phyloP scores from a whole-genome alignment of 2,797 vertebrate species.

The Artibeus jamaicensis region DNA sequence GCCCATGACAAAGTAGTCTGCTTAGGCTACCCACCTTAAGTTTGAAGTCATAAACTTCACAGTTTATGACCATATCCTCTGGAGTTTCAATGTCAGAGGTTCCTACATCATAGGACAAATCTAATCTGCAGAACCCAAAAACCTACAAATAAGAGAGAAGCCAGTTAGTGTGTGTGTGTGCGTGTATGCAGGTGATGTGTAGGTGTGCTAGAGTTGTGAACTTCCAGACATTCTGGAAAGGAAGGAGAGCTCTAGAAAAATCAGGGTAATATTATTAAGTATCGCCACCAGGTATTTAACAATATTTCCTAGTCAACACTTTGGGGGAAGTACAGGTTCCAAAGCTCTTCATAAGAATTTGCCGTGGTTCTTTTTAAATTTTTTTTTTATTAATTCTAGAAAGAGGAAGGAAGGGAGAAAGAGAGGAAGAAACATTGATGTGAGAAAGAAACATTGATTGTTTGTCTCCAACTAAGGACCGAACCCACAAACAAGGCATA shows the following conservation, averaged over 20 bases:
- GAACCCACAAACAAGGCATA: not conserved
- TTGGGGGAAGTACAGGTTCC: not conserved
- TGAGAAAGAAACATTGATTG: not conserved
- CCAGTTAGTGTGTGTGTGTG: not conserved
- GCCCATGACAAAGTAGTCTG: not conserved
- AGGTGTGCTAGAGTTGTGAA: not conserved
- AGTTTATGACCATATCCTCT: slow-evolving; percentile 44
- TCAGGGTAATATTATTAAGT: not conserved
- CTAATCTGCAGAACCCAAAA: slow-evolving; percentile 79
- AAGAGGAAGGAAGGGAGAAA: not conserved
- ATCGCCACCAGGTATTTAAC: not conserved
- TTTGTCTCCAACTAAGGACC: not conserved
- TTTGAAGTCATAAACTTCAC: slow-evolving; percentile 72
- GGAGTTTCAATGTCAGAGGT: slow-evolving; percentile 58
- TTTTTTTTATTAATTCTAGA: not conserved
- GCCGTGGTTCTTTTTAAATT: not conserved
- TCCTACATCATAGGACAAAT: slow-evolving; percentile 14
- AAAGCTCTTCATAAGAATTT: not conserved
- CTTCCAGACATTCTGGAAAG: not conserved
- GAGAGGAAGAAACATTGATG: too few species aligned
- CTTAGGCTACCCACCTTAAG: slow-evolving; percentile 59
- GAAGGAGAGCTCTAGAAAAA: not conserved
- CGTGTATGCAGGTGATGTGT: not conserved
- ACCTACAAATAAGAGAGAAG: slow-evolving; percentile 62
- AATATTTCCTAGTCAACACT: not conserved